A percentile compares a stretch with the other conserved stretches of the same genome.
These are phyloP conservation scores for Aporophyla nigra DNA, from an alignment of 2,888 invertebrate species.

Conservation along the genomic window DNA sequence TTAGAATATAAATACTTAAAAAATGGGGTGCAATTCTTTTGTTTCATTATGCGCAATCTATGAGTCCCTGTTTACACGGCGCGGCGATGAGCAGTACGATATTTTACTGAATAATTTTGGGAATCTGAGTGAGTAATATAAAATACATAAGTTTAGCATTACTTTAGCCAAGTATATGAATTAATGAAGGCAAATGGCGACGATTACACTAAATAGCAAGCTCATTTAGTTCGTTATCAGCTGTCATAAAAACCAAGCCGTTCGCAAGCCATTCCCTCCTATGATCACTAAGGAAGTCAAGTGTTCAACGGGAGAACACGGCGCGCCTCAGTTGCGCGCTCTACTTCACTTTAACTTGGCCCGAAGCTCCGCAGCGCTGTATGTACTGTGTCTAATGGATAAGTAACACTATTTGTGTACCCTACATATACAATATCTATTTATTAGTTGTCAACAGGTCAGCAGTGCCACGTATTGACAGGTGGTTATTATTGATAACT, in stretches of 20 bases:
- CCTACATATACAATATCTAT: slow-evolving; percentile 39
- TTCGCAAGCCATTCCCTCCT: slow-evolving; percentile 59
- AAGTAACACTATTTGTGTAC: slow-evolving; percentile 41
- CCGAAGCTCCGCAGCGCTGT: slow-evolving; percentile 26
- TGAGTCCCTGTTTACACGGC: background rate
- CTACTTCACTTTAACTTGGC: slow-evolving; percentile 53
- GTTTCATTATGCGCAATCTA: slow-evolving; percentile 12
- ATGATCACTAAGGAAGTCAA: slow-evolving; percentile 49
- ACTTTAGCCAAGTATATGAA: slow-evolving; percentile 18
- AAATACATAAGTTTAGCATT: slow-evolving; percentile 25
- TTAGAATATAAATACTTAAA: background rate
- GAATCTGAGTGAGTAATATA: slow-evolving; percentile 18
- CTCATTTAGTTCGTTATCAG: slow-evolving; percentile 59
- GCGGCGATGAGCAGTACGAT: background rate
- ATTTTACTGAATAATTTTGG: slow-evolving; percentile 14
- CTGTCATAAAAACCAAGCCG: slow-evolving; percentile 76
- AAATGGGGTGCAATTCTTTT: background rate
- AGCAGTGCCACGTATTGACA: slow-evolving; percentile 26
- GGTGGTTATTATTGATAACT: slow-evolving; percentile 29
- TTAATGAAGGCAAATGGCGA: slow-evolving; percentile 38
- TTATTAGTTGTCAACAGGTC: slow-evolving; percentile 3
- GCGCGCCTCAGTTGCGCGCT: slow-evolving; percentile 42
- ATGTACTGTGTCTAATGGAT: slow-evolving; percentile 11
- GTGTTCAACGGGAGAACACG: slow-evolving; percentile 33
- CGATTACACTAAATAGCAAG: slow-evolving; percentile 33